Conservation (phyloP, 2,888 invertebrate genomes). For the Neoascia interrupta region DNA sequence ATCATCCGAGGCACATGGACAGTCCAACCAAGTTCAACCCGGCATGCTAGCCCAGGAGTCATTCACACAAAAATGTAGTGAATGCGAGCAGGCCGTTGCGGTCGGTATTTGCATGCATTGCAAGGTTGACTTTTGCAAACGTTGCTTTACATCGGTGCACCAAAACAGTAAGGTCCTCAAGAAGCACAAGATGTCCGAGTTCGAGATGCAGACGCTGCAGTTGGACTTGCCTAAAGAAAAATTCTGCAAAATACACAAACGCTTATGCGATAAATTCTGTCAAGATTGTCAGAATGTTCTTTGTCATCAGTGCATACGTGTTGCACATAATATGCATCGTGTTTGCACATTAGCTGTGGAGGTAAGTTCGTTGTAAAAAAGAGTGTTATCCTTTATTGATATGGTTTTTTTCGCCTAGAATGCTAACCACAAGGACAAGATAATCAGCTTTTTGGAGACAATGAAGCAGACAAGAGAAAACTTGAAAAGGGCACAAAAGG, state of each 20-base stretch:
- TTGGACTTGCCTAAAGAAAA: slow-evolving; percentile 64
- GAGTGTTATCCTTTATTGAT: no score
- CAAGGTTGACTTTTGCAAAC: slow-evolving; percentile 74
- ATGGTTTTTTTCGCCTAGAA: slow-evolving; percentile 70
- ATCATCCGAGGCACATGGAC: slow-evolving; percentile 43
- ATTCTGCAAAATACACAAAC: slow-evolving; percentile 71
- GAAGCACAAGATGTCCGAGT: slow-evolving; percentile 70
- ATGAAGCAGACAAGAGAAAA: slow-evolving; percentile 71
- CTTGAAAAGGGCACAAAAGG: slow-evolving; percentile 73
- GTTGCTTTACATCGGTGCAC: slow-evolving; percentile 75
- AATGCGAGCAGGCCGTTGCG: slow-evolving; percentile 72
- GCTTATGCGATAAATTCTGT: slow-evolving; percentile 71
- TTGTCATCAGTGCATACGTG: slow-evolving; percentile 72
- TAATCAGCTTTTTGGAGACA: slow-evolving; percentile 71
- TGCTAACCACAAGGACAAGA: slow-evolving; percentile 66
- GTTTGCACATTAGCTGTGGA: slow-evolving; percentile 60
- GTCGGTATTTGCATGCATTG: slow-evolving; percentile 75
- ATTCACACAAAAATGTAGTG: slow-evolving; percentile 73
- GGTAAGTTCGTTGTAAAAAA: slow-evolving; percentile 70
- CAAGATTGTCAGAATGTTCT: slow-evolving; percentile 67
- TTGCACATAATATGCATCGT: slow-evolving; percentile 71
- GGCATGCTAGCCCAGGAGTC: slow-evolving; percentile 44
- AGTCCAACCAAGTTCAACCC: not conserved
- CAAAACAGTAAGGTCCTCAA: slow-evolving; percentile 74
- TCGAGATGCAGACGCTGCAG: slow-evolving; percentile 46